Evolutionary conservation across 2,888 invertebrate species (phyloP).

Genomic region (Venusia cambrica): DNA sequence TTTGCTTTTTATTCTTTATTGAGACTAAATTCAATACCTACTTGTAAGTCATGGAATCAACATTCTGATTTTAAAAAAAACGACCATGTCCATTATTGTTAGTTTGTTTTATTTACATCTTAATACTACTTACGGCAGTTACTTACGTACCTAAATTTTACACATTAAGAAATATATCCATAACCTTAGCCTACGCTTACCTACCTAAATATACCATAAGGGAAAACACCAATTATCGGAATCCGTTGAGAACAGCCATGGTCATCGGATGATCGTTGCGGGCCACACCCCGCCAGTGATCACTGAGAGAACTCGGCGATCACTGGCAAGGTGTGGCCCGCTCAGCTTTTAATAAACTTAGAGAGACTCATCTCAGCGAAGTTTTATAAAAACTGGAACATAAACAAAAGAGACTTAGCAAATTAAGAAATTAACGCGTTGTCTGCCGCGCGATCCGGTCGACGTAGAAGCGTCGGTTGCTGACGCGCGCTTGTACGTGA

Average conservation of each 20-base stretch:
- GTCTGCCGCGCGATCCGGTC: conserved; percentile 87
- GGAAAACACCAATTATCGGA: conserved; percentile 4
- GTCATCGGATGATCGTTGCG: conserved; percentile 8
- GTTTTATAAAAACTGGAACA: conserved; percentile 2
- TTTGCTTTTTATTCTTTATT: too few species aligned
- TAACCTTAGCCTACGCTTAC: not conserved
- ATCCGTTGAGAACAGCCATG: conserved; percentile 9
- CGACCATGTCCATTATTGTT: conserved; percentile 16
- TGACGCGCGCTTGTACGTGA: conserved; percentile 93
- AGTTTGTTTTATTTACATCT: conserved; percentile 16
- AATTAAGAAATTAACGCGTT: conserved; percentile 41
- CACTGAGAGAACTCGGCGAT: not conserved
- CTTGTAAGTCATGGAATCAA: too few species aligned
- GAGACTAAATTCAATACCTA: too few species aligned
- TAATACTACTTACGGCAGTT: conserved; percentile 8
- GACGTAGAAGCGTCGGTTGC: conserved; percentile 94
- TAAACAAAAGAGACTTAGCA: not conserved
- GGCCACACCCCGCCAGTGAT: conserved; percentile 6
- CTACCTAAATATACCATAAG: not conserved
- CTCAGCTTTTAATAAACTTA: conserved; percentile 9
- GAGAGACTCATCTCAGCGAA: conserved; percentile 7
- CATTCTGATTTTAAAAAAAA: too few species aligned
- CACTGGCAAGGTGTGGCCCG: conserved; percentile 9
- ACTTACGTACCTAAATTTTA: not conserved
- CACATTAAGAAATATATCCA: not conserved